Evolutionary conservation across 2,797 vertebrate genomes (phyloP).

Genomic region (Enteromius paludinosus): DNA sequence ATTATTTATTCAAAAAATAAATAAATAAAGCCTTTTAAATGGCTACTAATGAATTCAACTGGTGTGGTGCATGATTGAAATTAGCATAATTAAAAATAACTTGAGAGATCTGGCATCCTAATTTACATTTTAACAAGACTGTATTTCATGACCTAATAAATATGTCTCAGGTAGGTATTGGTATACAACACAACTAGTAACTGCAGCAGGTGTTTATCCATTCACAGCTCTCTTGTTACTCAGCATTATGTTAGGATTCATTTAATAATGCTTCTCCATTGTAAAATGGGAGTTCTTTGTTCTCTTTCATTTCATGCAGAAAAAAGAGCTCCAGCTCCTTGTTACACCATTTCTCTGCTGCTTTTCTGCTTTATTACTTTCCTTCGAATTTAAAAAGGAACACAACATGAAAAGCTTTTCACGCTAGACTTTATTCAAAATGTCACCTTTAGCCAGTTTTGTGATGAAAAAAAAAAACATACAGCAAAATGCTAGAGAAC

Average conservation of each 20-base stretch:
- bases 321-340: not conserved
- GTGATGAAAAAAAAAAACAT: not conserved
- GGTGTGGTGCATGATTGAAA: conserved; percentile 54
- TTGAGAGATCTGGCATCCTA: conserved; percentile 28
- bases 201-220: not conserved
- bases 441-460: conserved; percentile 6
- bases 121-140: conserved; percentile 2
- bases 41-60: conserved; percentile 23
- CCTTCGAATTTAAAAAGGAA: conserved; percentile 25
- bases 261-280: not conserved
- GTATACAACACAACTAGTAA: not conserved
- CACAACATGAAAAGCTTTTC: conserved; percentile 3
- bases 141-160: not conserved
- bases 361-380: not conserved
- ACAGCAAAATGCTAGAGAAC: not conserved
- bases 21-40: conserved; percentile 7
- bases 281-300: not conserved
- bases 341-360: not conserved
- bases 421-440: conserved; percentile 47
- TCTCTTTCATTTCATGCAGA: not conserved
- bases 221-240: not conserved
- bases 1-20: not conserved
- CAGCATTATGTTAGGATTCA: not conserved
- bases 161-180: not conserved
- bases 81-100: conserved; percentile 59